Conservation (phyloP, 1,140 invertebrate genomes). For the Leptinotarsa undecemlineata region DNA sequence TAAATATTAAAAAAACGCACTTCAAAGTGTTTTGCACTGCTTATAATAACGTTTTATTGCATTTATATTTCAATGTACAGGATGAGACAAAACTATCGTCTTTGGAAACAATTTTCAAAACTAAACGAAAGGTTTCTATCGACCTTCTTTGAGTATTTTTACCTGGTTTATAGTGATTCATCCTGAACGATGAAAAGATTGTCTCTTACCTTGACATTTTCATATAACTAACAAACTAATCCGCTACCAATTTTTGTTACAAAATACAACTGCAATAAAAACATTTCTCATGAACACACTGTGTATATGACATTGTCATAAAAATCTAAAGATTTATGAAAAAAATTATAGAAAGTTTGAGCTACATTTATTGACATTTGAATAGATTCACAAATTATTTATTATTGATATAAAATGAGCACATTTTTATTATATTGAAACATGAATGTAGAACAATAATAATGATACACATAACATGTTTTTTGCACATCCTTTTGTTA, state of each 20-base stretch:
- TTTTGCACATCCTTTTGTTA: conserved; percentile 8
- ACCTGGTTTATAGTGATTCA: not conserved
- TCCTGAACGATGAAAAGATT: conserved; percentile 29
- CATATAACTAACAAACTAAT: not conserved
- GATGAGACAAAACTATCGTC: conserved; percentile 13
- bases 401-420: conserved; percentile 54
- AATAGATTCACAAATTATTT: conserved; percentile 46
- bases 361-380: conserved; percentile 55
- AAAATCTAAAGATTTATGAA: conserved; percentile 43
- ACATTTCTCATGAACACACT: conserved; percentile 45
- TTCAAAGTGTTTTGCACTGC: conserved; percentile 21
- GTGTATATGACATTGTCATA: conserved; percentile 40
- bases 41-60: conserved; percentile 36
- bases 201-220: conserved; percentile 33
- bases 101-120: not conserved
- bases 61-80: conserved; percentile 41
- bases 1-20: conserved; percentile 35
- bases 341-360: conserved; percentile 52
- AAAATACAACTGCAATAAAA: conserved; percentile 41
- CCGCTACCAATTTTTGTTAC: conserved; percentile 12
- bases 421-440: conserved; percentile 39
- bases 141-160: too few species aligned
- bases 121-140: not conserved
- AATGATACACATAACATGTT: conserved; percentile 13
- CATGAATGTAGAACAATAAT: conserved; percentile 18